Conservation (phyloP, 2,888 invertebrate species). For the Acrobasis consociella region DNA sequence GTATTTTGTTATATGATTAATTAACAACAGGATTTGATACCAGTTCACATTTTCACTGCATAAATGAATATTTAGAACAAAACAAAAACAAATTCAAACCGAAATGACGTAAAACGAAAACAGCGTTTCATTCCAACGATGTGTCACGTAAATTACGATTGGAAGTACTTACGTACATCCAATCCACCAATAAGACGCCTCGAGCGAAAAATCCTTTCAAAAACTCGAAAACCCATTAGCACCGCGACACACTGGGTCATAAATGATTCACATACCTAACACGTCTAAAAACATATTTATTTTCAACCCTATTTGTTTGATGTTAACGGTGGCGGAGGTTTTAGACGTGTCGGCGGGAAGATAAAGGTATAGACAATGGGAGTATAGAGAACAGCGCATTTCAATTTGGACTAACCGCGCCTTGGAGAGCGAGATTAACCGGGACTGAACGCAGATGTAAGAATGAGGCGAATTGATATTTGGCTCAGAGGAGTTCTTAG, state of each 20-base stretch:
- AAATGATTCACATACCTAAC: slow-evolving; percentile 26
- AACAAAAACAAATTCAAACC: neutral
- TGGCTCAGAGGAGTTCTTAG: slow-evolving; percentile 6
- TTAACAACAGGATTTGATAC: no score
- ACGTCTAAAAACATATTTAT: slow-evolving; percentile 1
- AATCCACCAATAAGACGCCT: slow-evolving; percentile 16
- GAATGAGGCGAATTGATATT: slow-evolving; percentile 2
- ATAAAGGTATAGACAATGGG: slow-evolving; percentile 31
- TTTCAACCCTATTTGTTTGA: neutral
- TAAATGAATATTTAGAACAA: neutral
- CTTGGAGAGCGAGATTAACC: slow-evolving; percentile 52
- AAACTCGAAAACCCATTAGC: slow-evolving; percentile 23
- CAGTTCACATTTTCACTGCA: neutral
- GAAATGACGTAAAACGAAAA: neutral
- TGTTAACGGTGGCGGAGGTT: neutral
- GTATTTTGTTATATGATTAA: no score
- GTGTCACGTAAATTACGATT: slow-evolving; percentile 12
- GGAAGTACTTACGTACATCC: slow-evolving; percentile 3
- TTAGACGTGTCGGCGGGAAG: neutral
- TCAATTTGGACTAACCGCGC: slow-evolving; percentile 70
- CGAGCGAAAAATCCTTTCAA: slow-evolving; percentile 22
- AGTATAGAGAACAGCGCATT: slow-evolving; percentile 63
- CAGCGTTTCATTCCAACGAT: neutral
- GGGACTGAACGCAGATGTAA: slow-evolving; percentile 10
- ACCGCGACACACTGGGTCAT: slow-evolving; percentile 21